Evolutionary conservation across 2,113 vertebrate species (phyloP).

Genomic region (Lophius piscatorius): DNA sequence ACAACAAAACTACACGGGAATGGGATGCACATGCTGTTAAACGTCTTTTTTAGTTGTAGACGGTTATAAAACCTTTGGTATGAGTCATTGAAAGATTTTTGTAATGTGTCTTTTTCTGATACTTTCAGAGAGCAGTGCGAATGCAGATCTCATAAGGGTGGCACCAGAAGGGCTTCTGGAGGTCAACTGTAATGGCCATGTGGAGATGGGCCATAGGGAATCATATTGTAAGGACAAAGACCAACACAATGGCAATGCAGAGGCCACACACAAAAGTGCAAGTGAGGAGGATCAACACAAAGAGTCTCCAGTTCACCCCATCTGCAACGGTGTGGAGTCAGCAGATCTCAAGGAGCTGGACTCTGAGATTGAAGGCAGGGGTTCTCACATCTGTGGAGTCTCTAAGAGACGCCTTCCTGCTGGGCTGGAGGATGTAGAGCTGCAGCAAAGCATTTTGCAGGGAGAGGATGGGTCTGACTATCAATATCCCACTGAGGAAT

Average conservation of each 20-base stretch:
- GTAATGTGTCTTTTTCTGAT: not conserved
- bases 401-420: conserved; percentile 34
- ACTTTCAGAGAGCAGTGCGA: conserved; percentile 46
- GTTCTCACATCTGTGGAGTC: conserved; percentile 38
- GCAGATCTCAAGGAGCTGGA: conserved; percentile 40
- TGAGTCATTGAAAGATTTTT: not conserved
- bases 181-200: conserved; percentile 89
- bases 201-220: conserved; percentile 71
- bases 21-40: not conserved
- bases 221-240: conserved; percentile 82
- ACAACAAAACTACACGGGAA: conserved; percentile 3
- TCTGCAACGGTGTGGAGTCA: conserved; percentile 72
- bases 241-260: conserved; percentile 86
- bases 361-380: conserved; percentile 34
- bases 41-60: not conserved
- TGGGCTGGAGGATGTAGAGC: conserved; percentile 64
- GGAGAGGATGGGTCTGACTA: conserved; percentile 40
- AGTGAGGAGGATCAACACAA: conserved; percentile 36
- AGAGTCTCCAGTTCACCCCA: conserved; percentile 40
- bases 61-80: not conserved
- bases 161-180: conserved; percentile 69
- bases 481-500: conserved; percentile 57
- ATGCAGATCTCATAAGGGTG: conserved; percentile 32
- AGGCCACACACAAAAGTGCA: conserved; percentile 48
- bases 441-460: conserved; percentile 47